Evolutionary conservation across 2,113 vertebrate genomes (phyloP), one percentile per base, ranked within the genome.

Genomic region (Uria aalge): DNA sequence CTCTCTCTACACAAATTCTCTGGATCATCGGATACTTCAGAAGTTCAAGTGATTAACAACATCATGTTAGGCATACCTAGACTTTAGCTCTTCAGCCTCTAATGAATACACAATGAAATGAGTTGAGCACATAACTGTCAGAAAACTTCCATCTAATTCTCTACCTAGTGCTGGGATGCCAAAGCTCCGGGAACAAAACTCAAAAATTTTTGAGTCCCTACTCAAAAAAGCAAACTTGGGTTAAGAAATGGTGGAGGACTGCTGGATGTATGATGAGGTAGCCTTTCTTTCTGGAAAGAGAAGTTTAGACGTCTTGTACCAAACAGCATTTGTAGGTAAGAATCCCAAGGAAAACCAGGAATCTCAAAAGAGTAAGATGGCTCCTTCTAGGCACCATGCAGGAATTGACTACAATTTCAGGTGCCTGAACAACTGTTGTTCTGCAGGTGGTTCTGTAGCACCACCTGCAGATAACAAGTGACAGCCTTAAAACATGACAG

Each of bases 41-140:
- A 77, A 60, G 66, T 50, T 74, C 24, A 38, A 26, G 26, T 32
- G 30, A 32, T 34, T 8, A 27, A 78, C 48, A 64, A 9, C 32
- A 50, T 15, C 18, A 30, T 0, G 9, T 36, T 34, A 17, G 57
- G 27, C 24, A 32, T 4, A 47, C 38, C 40, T 32, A n/a, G 55
- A 12, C 40, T 82, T 78, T 0, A 57, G 24, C 63, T 84, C 29
- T 52, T 71, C n/a, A 67, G 2, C 23, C 26, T n/a, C 55, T 41
- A 41, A 0, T 18, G 27, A 82, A 45, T 27, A 38, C 34, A n/a
- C 23, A n/a, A 4, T 12, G n/a, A 38, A 67, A 41, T 32, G 20
- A 55, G 9, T 6, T 8, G 11, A 52, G 12, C 8, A 3, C 2
- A 0, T 15, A 67, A 45, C 52, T 55, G 3, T 23, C 17, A 12